Percentiles rank a stretch among this genome's conserved stretches.
phyloP scores from a whole-genome alignment of 2,797 vertebrate species.

The Phoxinus dragarum region DNA sequence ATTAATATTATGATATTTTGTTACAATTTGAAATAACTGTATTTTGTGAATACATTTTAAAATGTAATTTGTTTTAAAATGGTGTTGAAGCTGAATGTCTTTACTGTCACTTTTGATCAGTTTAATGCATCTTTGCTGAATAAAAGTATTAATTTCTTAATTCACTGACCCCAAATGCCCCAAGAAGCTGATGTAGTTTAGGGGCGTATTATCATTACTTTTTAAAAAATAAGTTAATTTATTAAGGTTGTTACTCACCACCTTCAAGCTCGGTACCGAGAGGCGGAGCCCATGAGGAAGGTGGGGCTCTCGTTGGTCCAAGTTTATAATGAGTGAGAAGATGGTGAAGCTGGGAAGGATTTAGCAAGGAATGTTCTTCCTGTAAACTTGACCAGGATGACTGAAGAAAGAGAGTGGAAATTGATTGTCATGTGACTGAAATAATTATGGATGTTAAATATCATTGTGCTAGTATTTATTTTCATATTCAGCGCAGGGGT shows the following conservation, averaged over 20 bases:
- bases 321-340: slow-evolving; percentile 91
- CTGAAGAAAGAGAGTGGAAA: slow-evolving; percentile 63
- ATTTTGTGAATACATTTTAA: background rate
- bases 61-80: background rate
- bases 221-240: background rate
- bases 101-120: background rate
- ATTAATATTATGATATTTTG: too few relatives aligned
- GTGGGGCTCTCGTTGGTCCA: slow-evolving; percentile 84
- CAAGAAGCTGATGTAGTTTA: background rate
- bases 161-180: background rate
- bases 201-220: background rate
- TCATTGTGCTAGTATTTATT: background rate
- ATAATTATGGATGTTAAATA: background rate
- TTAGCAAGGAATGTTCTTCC: slow-evolving; percentile 85
- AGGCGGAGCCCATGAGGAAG: slow-evolving; percentile 83
- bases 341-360: slow-evolving; percentile 88
- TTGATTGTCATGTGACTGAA: slow-evolving; percentile 2
- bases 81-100: background rate
- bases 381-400: slow-evolving; percentile 86
- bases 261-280: slow-evolving; percentile 80
- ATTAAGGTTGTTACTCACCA: slow-evolving; percentile 68
- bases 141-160: background rate
- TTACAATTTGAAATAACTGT: background rate
- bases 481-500: background rate
- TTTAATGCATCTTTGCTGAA: background rate